phyloP scores from a whole-genome alignment of 2,113 vertebrate species.

The Gavialis gangeticus region DNA sequence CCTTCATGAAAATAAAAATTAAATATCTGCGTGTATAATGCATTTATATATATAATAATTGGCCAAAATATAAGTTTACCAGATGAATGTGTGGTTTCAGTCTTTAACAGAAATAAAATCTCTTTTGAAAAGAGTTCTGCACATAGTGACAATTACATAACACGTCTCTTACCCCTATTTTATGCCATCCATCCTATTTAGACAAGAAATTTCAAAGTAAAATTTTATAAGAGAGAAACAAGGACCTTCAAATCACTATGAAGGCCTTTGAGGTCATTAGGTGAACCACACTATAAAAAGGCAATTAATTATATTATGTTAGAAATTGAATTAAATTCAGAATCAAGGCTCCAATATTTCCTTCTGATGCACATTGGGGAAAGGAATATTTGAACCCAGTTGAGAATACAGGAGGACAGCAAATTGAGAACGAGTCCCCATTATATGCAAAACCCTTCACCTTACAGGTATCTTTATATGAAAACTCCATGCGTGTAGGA shows the following conservation, averaged over 20 bases:
- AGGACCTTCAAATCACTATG: not conserved
- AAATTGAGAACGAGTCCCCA: rapidly evolving
- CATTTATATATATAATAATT: too few relatives aligned
- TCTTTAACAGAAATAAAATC: constrained; percentile 6
- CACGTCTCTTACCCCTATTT: not conserved
- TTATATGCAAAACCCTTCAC: not conserved
- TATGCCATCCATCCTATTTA: not conserved
- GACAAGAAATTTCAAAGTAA: not conserved
- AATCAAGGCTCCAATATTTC: not conserved
- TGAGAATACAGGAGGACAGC: not conserved
- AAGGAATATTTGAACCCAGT: not conserved
- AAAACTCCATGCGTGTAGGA: not conserved
- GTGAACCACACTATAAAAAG: not conserved
- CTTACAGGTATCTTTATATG: not conserved
- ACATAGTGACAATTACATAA: not conserved
- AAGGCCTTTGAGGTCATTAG: not conserved
- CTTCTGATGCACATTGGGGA: not conserved
- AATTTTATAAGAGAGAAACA: not conserved
- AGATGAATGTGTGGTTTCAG: not conserved
- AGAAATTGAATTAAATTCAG: not conserved
- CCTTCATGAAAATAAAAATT: not conserved
- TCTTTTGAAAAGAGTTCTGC: not conserved
- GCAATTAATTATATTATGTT: not conserved
- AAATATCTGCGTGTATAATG: not conserved
- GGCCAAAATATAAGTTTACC: not conserved